phyloP scores from a whole-genome alignment of 2,888 invertebrate species.

The Euproctis similis region DNA sequence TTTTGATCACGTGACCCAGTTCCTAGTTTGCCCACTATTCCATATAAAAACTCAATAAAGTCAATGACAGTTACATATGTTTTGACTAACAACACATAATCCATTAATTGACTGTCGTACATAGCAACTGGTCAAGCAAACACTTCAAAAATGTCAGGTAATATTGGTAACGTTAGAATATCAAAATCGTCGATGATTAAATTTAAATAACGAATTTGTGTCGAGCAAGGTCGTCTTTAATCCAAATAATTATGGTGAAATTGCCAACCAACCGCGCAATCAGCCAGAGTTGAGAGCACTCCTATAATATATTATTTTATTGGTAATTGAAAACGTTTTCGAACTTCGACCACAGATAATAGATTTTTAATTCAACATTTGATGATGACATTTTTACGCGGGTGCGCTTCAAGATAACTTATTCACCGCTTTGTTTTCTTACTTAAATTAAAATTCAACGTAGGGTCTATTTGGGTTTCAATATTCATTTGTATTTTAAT shows the following conservation, averaged over 20 bases:
- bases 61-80: no score
- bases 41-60: no score
- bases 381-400: constrained; percentile 13
- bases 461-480: constrained; percentile 1
- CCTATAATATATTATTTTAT: constrained; percentile 29
- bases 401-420: constrained; percentile 11
- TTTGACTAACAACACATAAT: no score
- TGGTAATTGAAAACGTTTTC: constrained; percentile 28
- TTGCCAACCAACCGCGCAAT: constrained; percentile 13
- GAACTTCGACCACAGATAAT: constrained; percentile 9
- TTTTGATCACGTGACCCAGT: no score
- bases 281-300: constrained; percentile 9
- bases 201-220: no score
- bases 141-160: no score
- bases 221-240: constrained; percentile 3
- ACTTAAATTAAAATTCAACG: constrained; percentile 1
- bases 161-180: no score
- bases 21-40: no score
- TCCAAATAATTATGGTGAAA: constrained; percentile 13
- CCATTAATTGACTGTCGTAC: no score
- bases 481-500: neutral
- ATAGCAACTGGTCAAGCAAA: no score
- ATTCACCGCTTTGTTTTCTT: constrained; percentile 2
- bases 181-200: no score
- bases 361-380: constrained; percentile 16